A percentile compares a stretch with the other conserved stretches of the same genome.
Conservation (phyloP, 2,113 vertebrate genomes). For the Hippocampus guttulatus region DNA sequence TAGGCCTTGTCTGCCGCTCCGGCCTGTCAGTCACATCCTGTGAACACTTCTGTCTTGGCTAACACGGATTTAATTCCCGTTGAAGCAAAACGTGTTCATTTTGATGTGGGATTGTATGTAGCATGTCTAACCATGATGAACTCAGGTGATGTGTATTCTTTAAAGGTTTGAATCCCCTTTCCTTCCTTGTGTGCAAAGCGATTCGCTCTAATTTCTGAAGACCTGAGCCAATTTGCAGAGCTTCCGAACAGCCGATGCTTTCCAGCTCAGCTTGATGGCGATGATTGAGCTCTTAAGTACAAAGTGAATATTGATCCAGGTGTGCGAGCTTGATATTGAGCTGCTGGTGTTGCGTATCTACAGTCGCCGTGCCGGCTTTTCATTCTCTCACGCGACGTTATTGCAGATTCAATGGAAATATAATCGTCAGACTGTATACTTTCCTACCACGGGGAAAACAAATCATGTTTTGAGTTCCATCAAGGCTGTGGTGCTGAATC, state of each 20-base stretch:
- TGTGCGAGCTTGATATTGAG: conserved; percentile 52
- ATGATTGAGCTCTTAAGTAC: conserved; percentile 55
- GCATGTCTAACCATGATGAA: too few species aligned
- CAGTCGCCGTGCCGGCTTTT: conserved; percentile 27
- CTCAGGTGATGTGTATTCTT: background rate
- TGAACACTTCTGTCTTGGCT: background rate
- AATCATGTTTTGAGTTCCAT: conserved; percentile 12
- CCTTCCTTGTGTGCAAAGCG: background rate
- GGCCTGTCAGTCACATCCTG: conserved; percentile 8
- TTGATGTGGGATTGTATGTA: background rate
- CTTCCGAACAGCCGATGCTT: conserved; percentile 7
- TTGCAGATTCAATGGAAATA: background rate
- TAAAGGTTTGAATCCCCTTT: background rate
- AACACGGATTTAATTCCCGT: conserved; percentile 5
- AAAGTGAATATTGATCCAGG: conserved; percentile 68
- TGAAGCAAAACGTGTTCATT: background rate
- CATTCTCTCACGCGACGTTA: conserved; percentile 1
- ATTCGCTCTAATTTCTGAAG: background rate
- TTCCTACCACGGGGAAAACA: background rate
- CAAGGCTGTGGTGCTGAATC: background rate
- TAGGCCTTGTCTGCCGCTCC: conserved; percentile 33
- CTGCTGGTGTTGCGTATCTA: conserved; percentile 43
- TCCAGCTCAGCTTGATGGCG: conserved; percentile 47
- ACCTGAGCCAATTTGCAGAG: background rate
- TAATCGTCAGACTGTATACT: background rate